Percentiles rank a stretch among this genome's conserved stretches.
Conservation (phyloP, 2,797 vertebrate genomes). For the Enteromius viviparus region DNA sequence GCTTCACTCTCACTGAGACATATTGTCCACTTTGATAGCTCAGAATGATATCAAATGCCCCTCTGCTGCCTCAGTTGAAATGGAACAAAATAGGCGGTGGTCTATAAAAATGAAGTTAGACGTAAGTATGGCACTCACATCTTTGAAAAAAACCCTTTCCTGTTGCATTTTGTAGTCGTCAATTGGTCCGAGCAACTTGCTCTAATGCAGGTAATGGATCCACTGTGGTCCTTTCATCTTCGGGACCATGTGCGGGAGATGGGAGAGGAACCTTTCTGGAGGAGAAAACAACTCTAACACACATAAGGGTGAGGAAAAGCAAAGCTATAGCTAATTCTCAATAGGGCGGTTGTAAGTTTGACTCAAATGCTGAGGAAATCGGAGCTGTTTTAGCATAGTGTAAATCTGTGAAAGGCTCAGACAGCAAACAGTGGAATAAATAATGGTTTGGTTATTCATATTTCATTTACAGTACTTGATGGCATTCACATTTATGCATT, state of each 20-base stretch:
- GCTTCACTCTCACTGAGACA: constrained; percentile 79
- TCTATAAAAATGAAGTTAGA: constrained; percentile 93
- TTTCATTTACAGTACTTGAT: background rate
- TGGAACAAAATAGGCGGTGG: constrained; percentile 89
- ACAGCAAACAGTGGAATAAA: background rate
- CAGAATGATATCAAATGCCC: constrained; percentile 93
- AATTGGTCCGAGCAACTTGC: constrained; percentile 86
- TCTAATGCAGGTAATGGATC: constrained; percentile 97
- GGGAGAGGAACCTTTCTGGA: constrained; percentile 71
- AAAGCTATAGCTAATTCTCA: constrained; percentile 72
- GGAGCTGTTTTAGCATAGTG: constrained; percentile 50
- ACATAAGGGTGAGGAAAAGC: constrained; percentile 72
- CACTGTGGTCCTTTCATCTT: constrained; percentile 96
- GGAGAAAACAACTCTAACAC: constrained; percentile 76
- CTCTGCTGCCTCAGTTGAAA: constrained; percentile 85
- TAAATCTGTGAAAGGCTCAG: constrained; percentile 1
- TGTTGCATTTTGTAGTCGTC: constrained; percentile 91
- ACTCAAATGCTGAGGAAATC: constrained; percentile 52
- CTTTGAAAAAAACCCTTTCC: constrained; percentile 85
- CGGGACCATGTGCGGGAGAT: constrained; percentile 72
- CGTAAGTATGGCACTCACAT: constrained; percentile 95
- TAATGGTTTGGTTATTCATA: background rate
- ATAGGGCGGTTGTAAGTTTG: constrained; percentile 55
- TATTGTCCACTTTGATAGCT: constrained; percentile 93
- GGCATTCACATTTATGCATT: background rate